A percentile compares a stretch with the other conserved stretches of the same genome.
phyloP scores from a whole-genome alignment of 2,797 vertebrate genomes.

The Decapterus maruadsi region DNA sequence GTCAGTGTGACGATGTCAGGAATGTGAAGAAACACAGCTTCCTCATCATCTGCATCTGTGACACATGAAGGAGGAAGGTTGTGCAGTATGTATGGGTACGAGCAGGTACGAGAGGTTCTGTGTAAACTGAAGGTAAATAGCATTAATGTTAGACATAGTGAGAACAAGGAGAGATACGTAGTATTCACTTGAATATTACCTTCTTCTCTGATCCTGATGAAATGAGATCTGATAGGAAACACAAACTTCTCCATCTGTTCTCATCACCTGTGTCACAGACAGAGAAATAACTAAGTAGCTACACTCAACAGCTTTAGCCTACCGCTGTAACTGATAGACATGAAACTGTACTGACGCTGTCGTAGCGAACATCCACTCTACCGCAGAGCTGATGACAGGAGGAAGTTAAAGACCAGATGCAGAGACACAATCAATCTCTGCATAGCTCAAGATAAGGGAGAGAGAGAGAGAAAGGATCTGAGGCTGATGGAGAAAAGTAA shows the following conservation, averaged over 20 bases:
- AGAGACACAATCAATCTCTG: neutral
- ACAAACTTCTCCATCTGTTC: too few relatives aligned
- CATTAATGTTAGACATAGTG: neutral
- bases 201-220: too few relatives aligned
- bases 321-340: neutral
- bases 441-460: constrained; percentile 1
- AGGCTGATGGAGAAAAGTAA: constrained; percentile 1
- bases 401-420: neutral
- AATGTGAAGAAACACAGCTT: constrained; percentile 39
- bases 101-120: neutral
- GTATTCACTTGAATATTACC: too few relatives aligned
- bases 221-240: too few relatives aligned
- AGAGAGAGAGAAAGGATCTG: neutral
- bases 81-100: neutral
- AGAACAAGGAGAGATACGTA: neutral
- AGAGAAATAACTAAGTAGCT: too few relatives aligned
- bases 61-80: constrained; percentile 4
- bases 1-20: neutral
- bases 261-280: too few relatives aligned
- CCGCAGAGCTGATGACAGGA: too few relatives aligned
- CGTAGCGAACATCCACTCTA: neutral
- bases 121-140: neutral
- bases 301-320: too few relatives aligned
- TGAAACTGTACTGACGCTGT: neutral
- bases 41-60: constrained; percentile 8